Conservation (phyloP, 53 echinoderm and acorn worm species). For the Temnopleurus reevesii region DNA sequence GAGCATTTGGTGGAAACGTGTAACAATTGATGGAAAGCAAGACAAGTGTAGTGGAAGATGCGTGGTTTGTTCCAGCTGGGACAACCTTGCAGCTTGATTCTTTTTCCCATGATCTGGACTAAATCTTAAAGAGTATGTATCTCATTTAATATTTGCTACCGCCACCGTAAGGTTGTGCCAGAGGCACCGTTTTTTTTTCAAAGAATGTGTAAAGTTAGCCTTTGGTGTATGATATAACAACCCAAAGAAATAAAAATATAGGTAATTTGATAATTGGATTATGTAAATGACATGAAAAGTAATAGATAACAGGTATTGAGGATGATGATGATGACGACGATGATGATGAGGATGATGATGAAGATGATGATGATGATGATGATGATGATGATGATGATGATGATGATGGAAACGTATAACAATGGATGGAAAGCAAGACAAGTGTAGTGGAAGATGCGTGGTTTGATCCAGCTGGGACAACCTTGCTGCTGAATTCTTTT, state of each 20-base stretch:
- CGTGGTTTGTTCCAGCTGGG: conserved; percentile 24
- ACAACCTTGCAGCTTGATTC: conserved; percentile 3
- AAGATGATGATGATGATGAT: background rate
- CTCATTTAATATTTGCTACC: too few species aligned
- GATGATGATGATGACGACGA: too few species aligned
- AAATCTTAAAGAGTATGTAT: too few species aligned
- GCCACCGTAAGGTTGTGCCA: too few species aligned
- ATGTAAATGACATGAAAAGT: too few species aligned
- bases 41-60: conserved; percentile 51
- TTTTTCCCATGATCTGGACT: conserved; percentile 11
- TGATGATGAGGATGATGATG: too few species aligned
- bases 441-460: conserved; percentile 53
- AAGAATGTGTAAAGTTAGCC: too few species aligned
- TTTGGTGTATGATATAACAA: too few species aligned
- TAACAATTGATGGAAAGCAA: conserved; percentile 1
- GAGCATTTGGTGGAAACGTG: background rate
- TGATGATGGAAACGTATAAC: background rate
- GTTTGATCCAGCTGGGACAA: conserved; percentile 11
- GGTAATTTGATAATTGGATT: too few species aligned
- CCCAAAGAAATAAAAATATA: too few species aligned
- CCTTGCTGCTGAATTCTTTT: conserved; percentile 8
- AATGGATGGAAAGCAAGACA: background rate
- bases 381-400: background rate
- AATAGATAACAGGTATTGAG: too few species aligned
- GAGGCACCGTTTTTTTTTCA: too few species aligned